These are phyloP conservation scores for Danio aesculapii DNA, from an alignment of 2,797 vertebrate species.

Conservation along the genomic window DNA sequence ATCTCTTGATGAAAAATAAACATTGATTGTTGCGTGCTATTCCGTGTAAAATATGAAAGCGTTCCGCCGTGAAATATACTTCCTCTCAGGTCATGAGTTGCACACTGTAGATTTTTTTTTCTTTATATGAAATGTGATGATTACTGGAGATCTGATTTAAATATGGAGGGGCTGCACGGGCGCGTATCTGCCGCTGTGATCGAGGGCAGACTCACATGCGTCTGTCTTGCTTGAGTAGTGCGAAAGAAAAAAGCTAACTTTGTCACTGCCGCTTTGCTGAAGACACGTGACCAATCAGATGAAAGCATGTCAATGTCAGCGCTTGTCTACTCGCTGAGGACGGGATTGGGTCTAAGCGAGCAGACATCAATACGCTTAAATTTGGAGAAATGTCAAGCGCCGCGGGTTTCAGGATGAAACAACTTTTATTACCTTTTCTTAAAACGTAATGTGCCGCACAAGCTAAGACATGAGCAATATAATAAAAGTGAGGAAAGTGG, in stretches of 20 bases:
- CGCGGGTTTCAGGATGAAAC: conserved; percentile 72
- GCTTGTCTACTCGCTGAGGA: conserved; percentile 76
- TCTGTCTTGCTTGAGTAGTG: conserved; percentile 62
- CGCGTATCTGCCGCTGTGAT: conserved; percentile 67
- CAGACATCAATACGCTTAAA: conserved; percentile 76
- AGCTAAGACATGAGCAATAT: conserved; percentile 37
- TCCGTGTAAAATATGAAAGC: conserved; percentile 74
- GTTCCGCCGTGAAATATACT: conserved; percentile 69
- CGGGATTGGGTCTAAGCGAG: conserved; percentile 70
- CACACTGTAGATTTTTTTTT: conserved; percentile 69
- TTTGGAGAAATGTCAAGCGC: conserved; percentile 77
- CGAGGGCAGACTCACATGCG: conserved; percentile 61
- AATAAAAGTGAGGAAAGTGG: conserved; percentile 45
- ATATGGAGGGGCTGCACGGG: conserved; percentile 60
- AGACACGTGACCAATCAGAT: conserved; percentile 80
- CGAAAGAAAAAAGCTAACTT: conserved; percentile 68
- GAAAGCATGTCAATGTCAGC: conserved; percentile 76
- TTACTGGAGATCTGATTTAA: conserved; percentile 74
- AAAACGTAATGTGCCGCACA: conserved; percentile 70
- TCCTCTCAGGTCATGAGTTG: conserved; percentile 70
- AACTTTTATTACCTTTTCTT: conserved; percentile 79
- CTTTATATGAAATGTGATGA: conserved; percentile 80
- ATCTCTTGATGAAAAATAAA: conserved; percentile 64
- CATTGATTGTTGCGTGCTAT: conserved; percentile 63
- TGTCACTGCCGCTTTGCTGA: conserved; percentile 69